Percentiles rank a stretch among this genome's conserved stretches.
Conservation (phyloP, 2,797 vertebrate species). For the Eremophila alpestris region DNA sequence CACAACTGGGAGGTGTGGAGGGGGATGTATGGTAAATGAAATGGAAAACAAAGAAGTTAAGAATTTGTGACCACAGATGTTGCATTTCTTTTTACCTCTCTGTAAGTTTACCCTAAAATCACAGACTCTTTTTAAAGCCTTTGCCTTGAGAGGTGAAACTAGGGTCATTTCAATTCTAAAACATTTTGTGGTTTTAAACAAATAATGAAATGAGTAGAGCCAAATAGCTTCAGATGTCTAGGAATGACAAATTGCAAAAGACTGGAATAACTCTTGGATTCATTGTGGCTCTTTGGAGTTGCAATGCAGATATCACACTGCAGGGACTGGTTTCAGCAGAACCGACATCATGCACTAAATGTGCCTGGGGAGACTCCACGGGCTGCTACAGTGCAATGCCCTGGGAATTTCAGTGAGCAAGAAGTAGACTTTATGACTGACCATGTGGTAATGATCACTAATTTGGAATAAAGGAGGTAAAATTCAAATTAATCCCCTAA, state of each 20-base stretch:
- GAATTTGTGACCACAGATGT: not conserved
- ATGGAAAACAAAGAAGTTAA: not conserved
- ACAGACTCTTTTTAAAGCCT: not conserved
- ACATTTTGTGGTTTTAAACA: not conserved
- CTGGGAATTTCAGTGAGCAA: not conserved
- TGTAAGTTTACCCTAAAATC: not conserved
- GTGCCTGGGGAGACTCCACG: not conserved
- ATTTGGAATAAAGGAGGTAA: not conserved
- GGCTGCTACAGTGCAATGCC: not conserved
- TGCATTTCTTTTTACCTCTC: not conserved
- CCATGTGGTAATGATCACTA: not conserved
- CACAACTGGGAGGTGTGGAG: rapidly evolving
- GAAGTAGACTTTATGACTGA: not conserved
- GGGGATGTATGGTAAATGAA: not conserved
- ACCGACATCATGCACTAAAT: not conserved
- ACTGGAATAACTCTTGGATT: not conserved
- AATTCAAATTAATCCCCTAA: not conserved
- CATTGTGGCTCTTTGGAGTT: not conserved
- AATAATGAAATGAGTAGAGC: not conserved
- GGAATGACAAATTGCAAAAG: not conserved
- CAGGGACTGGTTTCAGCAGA: not conserved
- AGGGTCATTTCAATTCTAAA: not conserved
- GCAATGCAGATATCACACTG: not conserved
- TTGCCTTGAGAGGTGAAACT: not conserved
- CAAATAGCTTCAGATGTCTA: not conserved